phyloP scores from a whole-genome alignment of 2,797 vertebrate genomes.

The Pogoniulus pusillus region DNA sequence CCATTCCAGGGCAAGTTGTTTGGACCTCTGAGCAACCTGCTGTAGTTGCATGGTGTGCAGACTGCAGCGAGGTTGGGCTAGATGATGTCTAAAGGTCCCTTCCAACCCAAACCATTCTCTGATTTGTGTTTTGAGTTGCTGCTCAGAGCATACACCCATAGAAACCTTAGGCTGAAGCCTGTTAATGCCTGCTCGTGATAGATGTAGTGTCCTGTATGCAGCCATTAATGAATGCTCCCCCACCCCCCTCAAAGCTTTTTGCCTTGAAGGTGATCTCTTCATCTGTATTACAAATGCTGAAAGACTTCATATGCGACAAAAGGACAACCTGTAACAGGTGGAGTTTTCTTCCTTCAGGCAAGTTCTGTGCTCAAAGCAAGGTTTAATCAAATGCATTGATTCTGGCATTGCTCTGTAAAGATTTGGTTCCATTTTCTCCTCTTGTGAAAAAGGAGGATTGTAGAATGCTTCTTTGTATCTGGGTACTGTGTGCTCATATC shows the following conservation, averaged over 20 bases:
- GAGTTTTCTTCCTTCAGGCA: not conserved
- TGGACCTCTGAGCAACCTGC: too few species aligned
- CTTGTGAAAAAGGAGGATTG: not conserved
- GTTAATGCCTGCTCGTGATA: accelerated
- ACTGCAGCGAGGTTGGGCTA: not conserved
- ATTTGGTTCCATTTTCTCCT: not conserved
- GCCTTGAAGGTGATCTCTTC: not conserved
- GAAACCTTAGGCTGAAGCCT: not conserved
- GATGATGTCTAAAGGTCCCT: not conserved
- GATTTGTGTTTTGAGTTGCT: not conserved
- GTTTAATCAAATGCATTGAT: not conserved
- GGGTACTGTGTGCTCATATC: not conserved
- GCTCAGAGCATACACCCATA: not conserved
- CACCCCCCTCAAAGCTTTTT: not conserved
- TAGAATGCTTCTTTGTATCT: not conserved
- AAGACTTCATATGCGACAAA: not conserved
- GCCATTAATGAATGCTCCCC: not conserved
- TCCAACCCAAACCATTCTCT: not conserved
- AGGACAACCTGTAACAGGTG: not conserved
- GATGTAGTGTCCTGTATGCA: not conserved
- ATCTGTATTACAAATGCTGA: not conserved
- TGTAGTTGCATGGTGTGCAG: not conserved
- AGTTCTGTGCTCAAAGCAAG: not conserved
- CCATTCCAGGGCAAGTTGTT: too few species aligned
- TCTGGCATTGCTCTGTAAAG: not conserved